Conservation (phyloP, 1,140 invertebrate genomes). For the Drosophila ohnishii region DNA sequence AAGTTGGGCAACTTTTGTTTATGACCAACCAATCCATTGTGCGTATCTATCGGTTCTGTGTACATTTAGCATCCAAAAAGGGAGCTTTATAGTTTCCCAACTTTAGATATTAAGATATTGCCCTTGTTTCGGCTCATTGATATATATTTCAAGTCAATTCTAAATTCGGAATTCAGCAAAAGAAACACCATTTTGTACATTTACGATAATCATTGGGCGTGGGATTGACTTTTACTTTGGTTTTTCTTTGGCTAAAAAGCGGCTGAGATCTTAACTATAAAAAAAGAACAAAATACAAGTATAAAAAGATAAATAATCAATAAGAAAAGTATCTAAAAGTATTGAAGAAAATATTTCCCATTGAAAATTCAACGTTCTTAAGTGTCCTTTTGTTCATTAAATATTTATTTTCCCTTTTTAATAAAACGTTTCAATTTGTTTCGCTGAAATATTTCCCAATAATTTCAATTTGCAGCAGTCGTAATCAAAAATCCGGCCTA, state of each 20-base stretch:
- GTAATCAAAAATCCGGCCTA: not conserved
- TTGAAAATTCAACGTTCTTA: not conserved
- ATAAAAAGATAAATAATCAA: not conserved
- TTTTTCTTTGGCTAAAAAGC: slow-evolving; percentile 5
- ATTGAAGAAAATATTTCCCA: not conserved
- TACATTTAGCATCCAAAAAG: slow-evolving; percentile 18
- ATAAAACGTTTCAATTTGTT: not conserved
- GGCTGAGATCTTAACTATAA: not conserved
- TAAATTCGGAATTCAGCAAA: no score
- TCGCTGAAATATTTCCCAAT: not conserved
- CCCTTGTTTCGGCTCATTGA: no score
- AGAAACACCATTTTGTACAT: slow-evolving; percentile 14
- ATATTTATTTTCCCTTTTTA: not conserved
- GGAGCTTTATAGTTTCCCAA: slow-evolving; percentile 32
- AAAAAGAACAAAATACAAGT: not conserved
- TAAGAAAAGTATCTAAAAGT: not conserved
- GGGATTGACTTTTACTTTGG: slow-evolving; percentile 16
- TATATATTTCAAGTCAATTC: no score
- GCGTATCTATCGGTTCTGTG: slow-evolving; percentile 21
- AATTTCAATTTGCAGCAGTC: not conserved
- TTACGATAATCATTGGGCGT: slow-evolving; percentile 23
- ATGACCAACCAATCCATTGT: not conserved
- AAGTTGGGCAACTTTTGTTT: not conserved
- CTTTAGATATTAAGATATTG: not conserved
- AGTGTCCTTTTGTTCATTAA: not conserved